These are phyloP conservation scores for Sitta europaea DNA, from an alignment of 2,113 vertebrate genomes.

Conservation along the genomic window DNA sequence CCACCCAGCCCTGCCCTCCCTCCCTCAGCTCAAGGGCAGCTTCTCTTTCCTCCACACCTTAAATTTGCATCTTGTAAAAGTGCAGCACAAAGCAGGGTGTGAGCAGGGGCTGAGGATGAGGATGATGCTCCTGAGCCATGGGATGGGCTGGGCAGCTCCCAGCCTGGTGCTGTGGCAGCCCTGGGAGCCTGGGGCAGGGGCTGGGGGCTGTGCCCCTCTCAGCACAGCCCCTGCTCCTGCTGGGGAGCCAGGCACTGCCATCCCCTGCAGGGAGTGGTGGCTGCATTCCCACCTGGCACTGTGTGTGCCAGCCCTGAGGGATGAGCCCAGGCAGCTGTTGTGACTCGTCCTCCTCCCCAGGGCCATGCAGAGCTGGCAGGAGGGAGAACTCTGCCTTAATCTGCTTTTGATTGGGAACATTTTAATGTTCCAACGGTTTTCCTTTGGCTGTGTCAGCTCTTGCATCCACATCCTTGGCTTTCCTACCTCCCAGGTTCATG, in stretches of 20 bases:
- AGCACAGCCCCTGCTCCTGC: background rate
- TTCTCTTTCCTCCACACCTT: background rate
- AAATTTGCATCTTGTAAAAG: background rate
- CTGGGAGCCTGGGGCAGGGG: background rate
- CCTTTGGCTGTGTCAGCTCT: background rate
- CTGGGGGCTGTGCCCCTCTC: background rate
- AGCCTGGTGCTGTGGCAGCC: background rate
- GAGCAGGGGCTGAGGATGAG: background rate
- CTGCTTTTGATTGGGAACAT: background rate
- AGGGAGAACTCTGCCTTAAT: background rate
- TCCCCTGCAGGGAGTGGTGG: rapidly evolving
- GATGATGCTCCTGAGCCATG: rapidly evolving
- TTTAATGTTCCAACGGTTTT: rapidly evolving
- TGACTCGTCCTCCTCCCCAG: rapidly evolving
- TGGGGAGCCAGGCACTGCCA: background rate
- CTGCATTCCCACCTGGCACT: background rate
- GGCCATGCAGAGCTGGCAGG: background rate
- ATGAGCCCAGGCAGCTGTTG: background rate
- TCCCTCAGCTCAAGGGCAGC: background rate
- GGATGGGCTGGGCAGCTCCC: rapidly evolving
- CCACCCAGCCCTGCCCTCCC: background rate
- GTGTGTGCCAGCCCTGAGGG: background rate
- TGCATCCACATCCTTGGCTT: background rate
- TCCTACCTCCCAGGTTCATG: background rate
- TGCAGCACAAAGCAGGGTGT: background rate